Percentiles rank a stretch among this genome's conserved stretches.
Conservation (phyloP, 2,113 vertebrate species). For the Takifugu flavidus region DNA sequence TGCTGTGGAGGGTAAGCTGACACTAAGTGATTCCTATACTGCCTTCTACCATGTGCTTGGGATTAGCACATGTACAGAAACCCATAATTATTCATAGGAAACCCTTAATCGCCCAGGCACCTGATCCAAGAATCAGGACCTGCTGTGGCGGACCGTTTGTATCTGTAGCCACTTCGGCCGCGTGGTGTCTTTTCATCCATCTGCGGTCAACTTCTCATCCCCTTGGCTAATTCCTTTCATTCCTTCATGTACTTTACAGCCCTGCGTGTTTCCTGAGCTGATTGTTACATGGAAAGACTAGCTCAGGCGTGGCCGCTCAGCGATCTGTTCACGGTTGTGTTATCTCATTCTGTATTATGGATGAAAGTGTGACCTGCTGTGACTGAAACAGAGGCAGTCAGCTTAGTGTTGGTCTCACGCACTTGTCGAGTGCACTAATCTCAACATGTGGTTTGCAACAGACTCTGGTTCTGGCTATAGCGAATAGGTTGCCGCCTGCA, state of each 20-base stretch:
- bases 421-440: constrained; percentile 50
- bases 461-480: constrained; percentile 52
- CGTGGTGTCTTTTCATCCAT: constrained; percentile 17
- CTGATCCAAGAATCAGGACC: constrained; percentile 38
- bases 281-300: constrained; percentile 49
- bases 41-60: constrained; percentile 45
- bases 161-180: constrained; percentile 19
- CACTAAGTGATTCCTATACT: constrained; percentile 32
- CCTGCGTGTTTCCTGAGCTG: constrained; percentile 36
- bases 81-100: constrained; percentile 13
- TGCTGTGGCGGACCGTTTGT: constrained; percentile 22
- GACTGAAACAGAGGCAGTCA: constrained; percentile 32
- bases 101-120: neutral
- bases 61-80: constrained; percentile 45
- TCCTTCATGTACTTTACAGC: constrained; percentile 26
- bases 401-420: constrained; percentile 34
- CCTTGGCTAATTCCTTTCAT: constrained; percentile 11
- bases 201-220: constrained; percentile 37
- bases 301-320: constrained; percentile 29
- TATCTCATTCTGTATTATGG: constrained; percentile 26
- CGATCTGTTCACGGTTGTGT: constrained; percentile 10
- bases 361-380: constrained; percentile 28
- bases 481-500: constrained; percentile 36
- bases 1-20: constrained; percentile 31
- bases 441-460: constrained; percentile 52